Evolutionary conservation across 2,797 vertebrate genomes (phyloP).

Genomic region (Gadopsis marmoratus): DNA sequence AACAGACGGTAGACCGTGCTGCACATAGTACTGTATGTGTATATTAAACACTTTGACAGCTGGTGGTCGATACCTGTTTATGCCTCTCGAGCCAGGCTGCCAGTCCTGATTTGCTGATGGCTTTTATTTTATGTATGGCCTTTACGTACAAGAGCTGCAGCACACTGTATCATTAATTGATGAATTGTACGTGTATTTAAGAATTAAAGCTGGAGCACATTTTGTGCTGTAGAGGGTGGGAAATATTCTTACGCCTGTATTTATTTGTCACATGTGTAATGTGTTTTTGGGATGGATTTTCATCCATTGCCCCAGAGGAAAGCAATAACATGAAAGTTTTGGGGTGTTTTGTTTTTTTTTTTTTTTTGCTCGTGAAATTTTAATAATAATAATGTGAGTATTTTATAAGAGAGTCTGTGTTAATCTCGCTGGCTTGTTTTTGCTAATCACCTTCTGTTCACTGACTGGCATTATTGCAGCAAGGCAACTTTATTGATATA

Average conservation of each 20-base stretch:
- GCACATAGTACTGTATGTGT: slow-evolving; percentile 4
- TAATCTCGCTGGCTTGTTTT: slow-evolving; percentile 5
- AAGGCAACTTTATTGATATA: no score
- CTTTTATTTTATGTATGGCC: not conserved
- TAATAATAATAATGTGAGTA: not conserved
- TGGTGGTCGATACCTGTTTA: slow-evolving; percentile 18
- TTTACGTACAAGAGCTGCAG: slow-evolving; percentile 17
- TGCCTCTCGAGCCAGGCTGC: not conserved
- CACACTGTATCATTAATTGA: slow-evolving; percentile 18
- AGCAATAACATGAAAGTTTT: not conserved
- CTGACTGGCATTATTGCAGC: not conserved
- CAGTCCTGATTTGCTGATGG: not conserved
- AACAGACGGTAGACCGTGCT: slow-evolving; percentile 29
- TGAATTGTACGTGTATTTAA: slow-evolving; percentile 19
- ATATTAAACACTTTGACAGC: slow-evolving; percentile 28
- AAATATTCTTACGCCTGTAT: not conserved
- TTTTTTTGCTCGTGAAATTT: not conserved
- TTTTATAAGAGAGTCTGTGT: not conserved
- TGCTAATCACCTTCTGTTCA: slow-evolving; percentile 13
- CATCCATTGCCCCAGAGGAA: not conserved
- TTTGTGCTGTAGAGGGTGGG: not conserved
- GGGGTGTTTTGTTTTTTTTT: no score
- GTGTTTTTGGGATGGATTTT: not conserved
- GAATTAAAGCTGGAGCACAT: slow-evolving; percentile 10
- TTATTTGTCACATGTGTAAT: not conserved